Percentiles rank a stretch among this genome's conserved stretches.
These are phyloP conservation scores for Tineola bisselliella DNA, from an alignment of 2,888 invertebrate species.

Conservation along the genomic window DNA sequence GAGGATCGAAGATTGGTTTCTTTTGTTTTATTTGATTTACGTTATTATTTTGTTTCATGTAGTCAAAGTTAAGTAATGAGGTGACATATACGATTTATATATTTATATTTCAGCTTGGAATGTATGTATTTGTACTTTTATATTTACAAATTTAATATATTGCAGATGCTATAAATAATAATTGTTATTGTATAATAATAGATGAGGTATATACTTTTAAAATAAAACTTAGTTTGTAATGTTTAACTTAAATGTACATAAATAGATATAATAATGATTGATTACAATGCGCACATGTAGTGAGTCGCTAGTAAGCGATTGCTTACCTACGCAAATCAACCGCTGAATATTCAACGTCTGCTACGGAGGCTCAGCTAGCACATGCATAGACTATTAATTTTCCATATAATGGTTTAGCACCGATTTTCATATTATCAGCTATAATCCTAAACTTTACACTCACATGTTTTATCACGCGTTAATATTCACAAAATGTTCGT, in stretches of 20 bases:
- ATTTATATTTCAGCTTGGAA: no score
- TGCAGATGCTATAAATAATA: no score
- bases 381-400: conserved; percentile 63
- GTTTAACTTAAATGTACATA: background rate
- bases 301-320: conserved; percentile 40
- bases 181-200: no score
- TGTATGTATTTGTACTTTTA: no score
- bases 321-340: conserved; percentile 66
- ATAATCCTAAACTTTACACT: conserved; percentile 21
- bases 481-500: background rate
- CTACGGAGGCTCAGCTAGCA: conserved; percentile 61
- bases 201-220: no score
- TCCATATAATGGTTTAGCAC: conserved; percentile 32
- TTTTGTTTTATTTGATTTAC: no score
- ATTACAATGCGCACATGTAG: conserved; percentile 12
- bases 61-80: no score
- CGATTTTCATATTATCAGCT: conserved; percentile 28
- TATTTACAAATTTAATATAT: no score
- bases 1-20: no score
- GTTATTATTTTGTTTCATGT: no score
- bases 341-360: conserved; percentile 65
- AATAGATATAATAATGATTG: background rate
- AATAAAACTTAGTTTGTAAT: no score
- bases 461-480: background rate
- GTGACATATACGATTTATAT: no score